Conservation (phyloP, 2,797 vertebrate species). For the Mus spretus region DNA sequence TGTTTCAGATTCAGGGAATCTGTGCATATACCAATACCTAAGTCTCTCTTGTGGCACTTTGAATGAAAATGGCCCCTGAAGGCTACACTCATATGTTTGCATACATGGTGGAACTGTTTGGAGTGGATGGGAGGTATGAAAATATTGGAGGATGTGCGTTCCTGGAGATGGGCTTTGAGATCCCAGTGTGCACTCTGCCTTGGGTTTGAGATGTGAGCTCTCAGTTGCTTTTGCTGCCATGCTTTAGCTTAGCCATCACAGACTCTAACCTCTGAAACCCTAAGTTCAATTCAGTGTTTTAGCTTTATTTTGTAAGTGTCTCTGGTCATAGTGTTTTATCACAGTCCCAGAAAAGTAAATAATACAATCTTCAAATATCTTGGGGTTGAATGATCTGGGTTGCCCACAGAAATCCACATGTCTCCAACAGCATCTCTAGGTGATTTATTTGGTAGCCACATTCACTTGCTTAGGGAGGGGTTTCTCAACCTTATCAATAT, state of each 20-base stretch:
- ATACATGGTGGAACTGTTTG: background rate
- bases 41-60: background rate
- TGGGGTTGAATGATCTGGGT: background rate
- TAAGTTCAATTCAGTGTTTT: background rate
- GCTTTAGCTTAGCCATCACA: no score
- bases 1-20: background rate
- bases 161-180: background rate
- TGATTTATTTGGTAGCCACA: background rate
- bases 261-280: background rate
- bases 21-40: no score
- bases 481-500: background rate
- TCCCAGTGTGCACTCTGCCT: background rate
- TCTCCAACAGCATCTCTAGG: constrained; percentile 11
- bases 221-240: background rate
- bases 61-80: background rate
- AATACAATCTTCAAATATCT: constrained; percentile 14
- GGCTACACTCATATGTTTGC: background rate
- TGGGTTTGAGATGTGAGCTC: no score
- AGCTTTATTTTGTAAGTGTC: background rate
- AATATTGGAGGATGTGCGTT: background rate
- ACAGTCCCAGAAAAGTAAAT: background rate
- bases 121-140: background rate
- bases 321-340: background rate
- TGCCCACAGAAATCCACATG: background rate
- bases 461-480: background rate